Base-by-base conservation (phyloP, 2,888 invertebrate genomes). In the Himalopsyche japonica region DNA sequence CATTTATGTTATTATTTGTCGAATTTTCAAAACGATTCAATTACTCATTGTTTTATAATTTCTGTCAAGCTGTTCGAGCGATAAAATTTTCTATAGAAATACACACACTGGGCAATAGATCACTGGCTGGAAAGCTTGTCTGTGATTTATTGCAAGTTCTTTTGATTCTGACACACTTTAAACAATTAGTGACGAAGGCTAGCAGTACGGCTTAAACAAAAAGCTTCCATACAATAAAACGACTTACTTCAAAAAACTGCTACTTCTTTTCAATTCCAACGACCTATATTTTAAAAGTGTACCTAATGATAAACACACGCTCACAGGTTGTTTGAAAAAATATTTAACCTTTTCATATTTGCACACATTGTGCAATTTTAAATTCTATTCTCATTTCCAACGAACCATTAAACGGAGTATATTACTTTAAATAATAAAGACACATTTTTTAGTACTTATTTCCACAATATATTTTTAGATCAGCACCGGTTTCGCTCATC, bases 141-240 rank as follows among this genome's bases (percentile, higher is more conserved):
- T 15, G 70, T 70, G 70, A 70, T 70, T 70, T 70, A 70, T 70
- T 30, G 15, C 43, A 3, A 27, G 12, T 70, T 27, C 70, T 27
- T 70, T 70, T 70, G 70, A 70, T 57, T 57, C 57, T 80, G 80
- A 37, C 80, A 80, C 80, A 80, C 80, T 64, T 80, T 80, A 32
- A 57, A 80, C 80, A 80, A 80, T 80, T 80, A 80, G 57, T 48
- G 49, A n/a, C 80, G 47, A 43, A 77, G 77, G 77, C 77, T 20
- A 34, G 34, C 20, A 32, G 70, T 27, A 70, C 77, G 34, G 34
- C 34, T 77, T 79, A 80, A 80, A 80, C 80, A 57, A 80, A 57
- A 43, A 57, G 64, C 32, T 80, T 30, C 57, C 15, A 48, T 48
- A 48, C 47, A 79, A 80, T 70, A 27, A 70, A 70, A 70, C n/a